Percentiles rank a stretch among this genome's conserved stretches.
Conservation (phyloP, 2,113 vertebrate species). For the Anthoscopus minutus region DNA sequence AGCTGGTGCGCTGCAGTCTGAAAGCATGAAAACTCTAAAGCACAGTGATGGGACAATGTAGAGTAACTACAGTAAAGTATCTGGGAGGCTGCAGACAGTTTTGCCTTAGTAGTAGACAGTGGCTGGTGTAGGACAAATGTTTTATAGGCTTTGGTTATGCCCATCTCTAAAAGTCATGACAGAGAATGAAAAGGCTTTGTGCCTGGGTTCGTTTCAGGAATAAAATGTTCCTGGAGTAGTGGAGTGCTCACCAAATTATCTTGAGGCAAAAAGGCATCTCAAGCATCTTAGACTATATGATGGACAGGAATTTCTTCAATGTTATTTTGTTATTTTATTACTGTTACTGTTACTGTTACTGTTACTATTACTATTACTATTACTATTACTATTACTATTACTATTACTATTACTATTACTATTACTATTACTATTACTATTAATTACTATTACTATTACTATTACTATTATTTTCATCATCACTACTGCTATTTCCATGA, state of each 20-base stretch:
- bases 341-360: too few species aligned
- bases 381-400: too few species aligned
- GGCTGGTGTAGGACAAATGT: not conserved
- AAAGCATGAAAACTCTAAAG: not conserved
- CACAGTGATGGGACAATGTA: accelerated
- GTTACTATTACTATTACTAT: too few species aligned
- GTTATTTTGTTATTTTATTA: not conserved
- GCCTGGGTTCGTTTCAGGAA: not conserved
- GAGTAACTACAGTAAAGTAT: not conserved
- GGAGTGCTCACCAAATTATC: not conserved
- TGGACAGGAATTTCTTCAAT: not conserved
- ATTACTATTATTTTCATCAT: not conserved
- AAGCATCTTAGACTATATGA: not conserved
- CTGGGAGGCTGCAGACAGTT: not conserved
- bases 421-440: too few species aligned
- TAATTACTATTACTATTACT: too few species aligned
- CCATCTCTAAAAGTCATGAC: not conserved
- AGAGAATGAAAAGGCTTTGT: not conserved
- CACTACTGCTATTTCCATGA: not conserved
- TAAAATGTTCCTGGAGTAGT: not conserved
- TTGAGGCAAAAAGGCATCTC: not conserved
- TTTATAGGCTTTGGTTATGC: not conserved
- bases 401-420: not conserved
- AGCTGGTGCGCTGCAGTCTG: accelerated
- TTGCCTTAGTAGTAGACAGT: not conserved